Evolutionary conservation across 2,888 invertebrate genomes (phyloP).

Genomic region (Autographa gamma): DNA sequence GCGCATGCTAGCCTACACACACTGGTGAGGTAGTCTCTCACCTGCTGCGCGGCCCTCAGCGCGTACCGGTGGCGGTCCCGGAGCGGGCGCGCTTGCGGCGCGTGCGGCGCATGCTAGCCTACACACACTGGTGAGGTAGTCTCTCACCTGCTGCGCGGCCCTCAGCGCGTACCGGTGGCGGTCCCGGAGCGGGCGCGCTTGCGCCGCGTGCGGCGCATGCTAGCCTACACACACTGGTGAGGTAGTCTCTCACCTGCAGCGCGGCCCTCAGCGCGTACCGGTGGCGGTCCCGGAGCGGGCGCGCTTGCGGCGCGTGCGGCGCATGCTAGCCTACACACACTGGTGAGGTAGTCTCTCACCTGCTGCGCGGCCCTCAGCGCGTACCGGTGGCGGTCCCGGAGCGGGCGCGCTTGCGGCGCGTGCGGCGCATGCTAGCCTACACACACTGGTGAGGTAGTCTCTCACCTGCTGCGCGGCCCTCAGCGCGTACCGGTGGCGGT

Average conservation of each 20-base stretch:
- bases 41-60: conserved; percentile 74
- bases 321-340: too few relatives aligned
- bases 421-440: too few relatives aligned
- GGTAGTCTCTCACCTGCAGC: conserved; percentile 67
- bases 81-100: conserved; percentile 65
- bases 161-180: conserved; percentile 78
- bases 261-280: conserved; percentile 77
- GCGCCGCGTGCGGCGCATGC: conserved; percentile 69
- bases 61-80: conserved; percentile 78
- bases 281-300: conserved; percentile 70
- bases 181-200: conserved; percentile 65
- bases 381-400: conserved; percentile 76
- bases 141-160: conserved; percentile 72
- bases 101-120: too few relatives aligned
- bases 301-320: conserved; percentile 67
- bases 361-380: conserved; percentile 74
- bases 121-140: too few relatives aligned
- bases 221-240: too few relatives aligned
- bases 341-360: conserved; percentile 66
- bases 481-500: conserved; percentile 78
- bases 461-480: conserved; percentile 73
- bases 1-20: too few relatives aligned
- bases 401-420: conserved; percentile 64
- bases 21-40: too few relatives aligned
- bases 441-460: too few relatives aligned